These are phyloP conservation scores for Chaenocephalus aceratus DNA, from an alignment of 2,113 vertebrate species.

Conservation along the genomic window DNA sequence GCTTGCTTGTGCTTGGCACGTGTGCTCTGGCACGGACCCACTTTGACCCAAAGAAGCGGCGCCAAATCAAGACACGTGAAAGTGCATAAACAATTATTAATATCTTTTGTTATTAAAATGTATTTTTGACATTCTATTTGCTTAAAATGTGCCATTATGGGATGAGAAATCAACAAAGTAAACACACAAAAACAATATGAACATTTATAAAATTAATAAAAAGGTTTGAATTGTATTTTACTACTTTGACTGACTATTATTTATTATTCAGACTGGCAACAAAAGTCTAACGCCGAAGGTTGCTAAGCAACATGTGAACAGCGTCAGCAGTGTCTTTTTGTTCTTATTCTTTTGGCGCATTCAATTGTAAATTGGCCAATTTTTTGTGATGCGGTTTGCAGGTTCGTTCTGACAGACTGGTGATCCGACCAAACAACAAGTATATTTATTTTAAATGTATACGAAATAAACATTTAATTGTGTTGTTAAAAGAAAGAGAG, in stretches of 20 bases:
- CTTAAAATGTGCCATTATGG: neutral
- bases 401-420: neutral
- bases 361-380: slow-evolving; percentile 60
- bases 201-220: too few species aligned
- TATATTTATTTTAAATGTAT: neutral
- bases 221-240: neutral
- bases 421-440: neutral
- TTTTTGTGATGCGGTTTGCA: slow-evolving; percentile 31
- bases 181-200: too few species aligned
- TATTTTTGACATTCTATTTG: neutral
- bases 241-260: too few species aligned
- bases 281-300: neutral
- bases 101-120: too few species aligned
- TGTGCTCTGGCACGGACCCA: slow-evolving; percentile 41
- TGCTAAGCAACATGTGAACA: slow-evolving; percentile 35
- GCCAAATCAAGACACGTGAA: slow-evolving; percentile 35
- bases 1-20: slow-evolving; percentile 43
- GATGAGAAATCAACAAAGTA: neutral
- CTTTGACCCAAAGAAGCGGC: neutral
- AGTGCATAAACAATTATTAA: too few species aligned
- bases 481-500: neutral
- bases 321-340: neutral
- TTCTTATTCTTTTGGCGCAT: slow-evolving; percentile 29
- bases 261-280: too few species aligned
- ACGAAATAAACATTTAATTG: neutral